Evolutionary conservation across 2,113 vertebrate species (phyloP), one percentile per base, ranked within the genome.

Genomic region (Corydoras sp.): DNA sequence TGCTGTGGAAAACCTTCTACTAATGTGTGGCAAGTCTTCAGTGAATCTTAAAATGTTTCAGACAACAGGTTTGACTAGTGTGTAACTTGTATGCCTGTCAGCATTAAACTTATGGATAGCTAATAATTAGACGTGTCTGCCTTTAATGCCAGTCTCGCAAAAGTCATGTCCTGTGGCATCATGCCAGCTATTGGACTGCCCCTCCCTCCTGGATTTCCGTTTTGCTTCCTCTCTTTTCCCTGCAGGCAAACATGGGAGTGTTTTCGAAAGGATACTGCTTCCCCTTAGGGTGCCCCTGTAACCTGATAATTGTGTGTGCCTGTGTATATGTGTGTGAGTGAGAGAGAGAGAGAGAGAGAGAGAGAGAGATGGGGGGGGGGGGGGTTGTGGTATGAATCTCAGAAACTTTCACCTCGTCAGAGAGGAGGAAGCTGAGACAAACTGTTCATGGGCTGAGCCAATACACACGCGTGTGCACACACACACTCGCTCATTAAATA

Each of bases 141-240:
- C 43, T 68, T 64, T 59, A 71, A 53, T 10, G 12, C 12, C 51
- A 75, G 61, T 54, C 50, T 67, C 59, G 9, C 59, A 51, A 12
- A 29, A 51, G 43, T 15, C 54, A 60, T 18, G 70, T 30, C 69
- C 71, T 18, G 11, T 50, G 59, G 58, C 64, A 74, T 58, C 58
- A 58, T 62, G 63, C 72, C 31, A 29, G n/a, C 31, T 29, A 49
- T 55, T 11, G 10, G 9, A 31, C 58, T 11, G 15, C 72, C 76
- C 71, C 71, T 78, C 72, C 72, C 68, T 15, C 31, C 54, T 55
- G 63, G 72, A 68, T 78, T 78, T 78, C 76, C 59, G 72, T 75
- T 78, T 78, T 71, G 64, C 63, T 77, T 77, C 67, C 62, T 69
- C 65, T 66, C 30, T 74, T 65, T 63, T 71, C 69, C 64, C 64